These are phyloP conservation scores for Ciona savignyi DNA, from an alignment of 23 tunicate species.

Conservation along the genomic window DNA sequence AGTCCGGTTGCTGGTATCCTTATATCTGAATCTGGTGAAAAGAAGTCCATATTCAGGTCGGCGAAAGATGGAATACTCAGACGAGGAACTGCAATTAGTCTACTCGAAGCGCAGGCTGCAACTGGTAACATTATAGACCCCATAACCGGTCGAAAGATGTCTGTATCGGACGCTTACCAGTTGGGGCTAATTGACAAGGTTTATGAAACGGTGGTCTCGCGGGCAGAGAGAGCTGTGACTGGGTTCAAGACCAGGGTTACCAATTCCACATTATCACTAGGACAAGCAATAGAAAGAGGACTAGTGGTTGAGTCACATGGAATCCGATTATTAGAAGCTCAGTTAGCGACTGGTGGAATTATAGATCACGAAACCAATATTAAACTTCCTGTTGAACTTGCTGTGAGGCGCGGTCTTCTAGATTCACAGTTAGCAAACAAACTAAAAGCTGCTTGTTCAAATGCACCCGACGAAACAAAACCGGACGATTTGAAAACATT, in stretches of 20 bases:
- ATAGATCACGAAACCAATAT: conserved; percentile 85
- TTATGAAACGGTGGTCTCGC: conserved; percentile 24
- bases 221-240: conserved; percentile 72
- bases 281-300: conserved; percentile 71
- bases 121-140: conserved; percentile 90
- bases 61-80: conserved; percentile 81
- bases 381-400: conserved; percentile 72
- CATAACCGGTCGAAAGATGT: conserved; percentile 68
- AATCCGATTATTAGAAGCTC: conserved; percentile 87
- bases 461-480: conserved; percentile 23
- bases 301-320: conserved; percentile 83
- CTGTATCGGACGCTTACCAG: conserved; percentile 66
- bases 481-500: conserved; percentile 45
- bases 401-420: conserved; percentile 36
- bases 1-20: conserved; percentile 77
- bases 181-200: conserved; percentile 54
- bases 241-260: conserved; percentile 58
- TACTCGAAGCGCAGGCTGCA: conserved; percentile 88
- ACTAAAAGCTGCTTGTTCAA: conserved; percentile 23
- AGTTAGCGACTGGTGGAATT: conserved; percentile 94
- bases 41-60: conserved; percentile 62
- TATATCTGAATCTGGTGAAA: conserved; percentile 68
- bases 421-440: conserved; percentile 13
- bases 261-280: conserved; percentile 41
- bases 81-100: conserved; percentile 84